Evolutionary conservation across 2,113 vertebrate species (phyloP), one percentile per base, ranked within the genome.

Genomic region (Fulica atra): DNA sequence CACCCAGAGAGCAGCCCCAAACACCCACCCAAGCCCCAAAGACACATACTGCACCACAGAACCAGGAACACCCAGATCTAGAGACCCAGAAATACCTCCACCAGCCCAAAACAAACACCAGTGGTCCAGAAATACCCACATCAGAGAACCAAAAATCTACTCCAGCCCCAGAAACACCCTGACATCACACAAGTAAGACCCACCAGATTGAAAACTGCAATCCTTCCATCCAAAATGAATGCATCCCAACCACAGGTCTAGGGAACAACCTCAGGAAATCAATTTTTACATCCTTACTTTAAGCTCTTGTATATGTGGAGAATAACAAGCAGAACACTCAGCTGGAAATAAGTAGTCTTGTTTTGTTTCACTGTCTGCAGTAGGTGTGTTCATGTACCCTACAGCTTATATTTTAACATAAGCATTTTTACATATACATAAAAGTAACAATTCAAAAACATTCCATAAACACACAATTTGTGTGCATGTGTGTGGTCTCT

Each of bases 321-420:
- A 73, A 78, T 13, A n/a, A 72, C 59, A 93, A 89, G 59, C 20
- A 61, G 53, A 86, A 89, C 24, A 44, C 31, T 36, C n/a, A n/a
- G 18, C 7, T 63, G 42, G 35, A 87, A 92, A 72, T 68, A 4
- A 64, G 24, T 68, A 36, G 6, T 40, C n/a, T 66, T 44, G 25
- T 31, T 91, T 51, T 60, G 40, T 38, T 44, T 86, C 23, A 16
- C 7, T 64, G n/a, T 64, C 42, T 31, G 54, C 57, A 71, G 14
- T 16, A 50, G 2, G 8, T 0, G 0, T 4, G 7, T 44, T 15
- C 40, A 78, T 25, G 48, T 20, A 36, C 18, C 33, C 35, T 48
- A 56, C n/a, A 85, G 20, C 17, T 81, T 73, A 4, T 50, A 51
- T n/a, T 80, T 89, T 48, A 91, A 83, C 11, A 6, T 9, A 46